phyloP scores from a whole-genome alignment of 2,888 invertebrate genomes.

The Nemotelus pantherinus region DNA sequence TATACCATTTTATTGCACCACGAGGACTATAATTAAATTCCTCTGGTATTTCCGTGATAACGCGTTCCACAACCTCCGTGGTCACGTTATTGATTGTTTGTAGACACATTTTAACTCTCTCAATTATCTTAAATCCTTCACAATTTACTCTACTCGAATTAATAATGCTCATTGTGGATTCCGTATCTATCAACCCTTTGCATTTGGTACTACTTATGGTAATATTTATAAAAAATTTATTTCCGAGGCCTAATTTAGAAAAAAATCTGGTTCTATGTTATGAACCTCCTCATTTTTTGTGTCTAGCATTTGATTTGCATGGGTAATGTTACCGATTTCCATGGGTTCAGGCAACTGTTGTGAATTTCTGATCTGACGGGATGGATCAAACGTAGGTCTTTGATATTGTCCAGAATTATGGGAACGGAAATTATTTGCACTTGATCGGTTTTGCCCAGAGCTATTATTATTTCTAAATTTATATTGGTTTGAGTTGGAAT shows the following conservation, averaged over 20 bases:
- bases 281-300: constrained; percentile 17
- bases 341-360: background rate
- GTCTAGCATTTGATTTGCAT: background rate
- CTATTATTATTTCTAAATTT: background rate
- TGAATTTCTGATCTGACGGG: background rate
- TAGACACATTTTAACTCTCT: background rate
- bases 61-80: background rate
- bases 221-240: no score
- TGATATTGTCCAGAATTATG: background rate
- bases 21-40: background rate
- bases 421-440: background rate
- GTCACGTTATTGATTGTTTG: background rate
- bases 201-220: background rate
- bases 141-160: constrained; percentile 1
- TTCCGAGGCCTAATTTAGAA: no score
- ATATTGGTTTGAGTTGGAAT: background rate
- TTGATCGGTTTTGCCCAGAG: background rate
- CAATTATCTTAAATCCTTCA: background rate
- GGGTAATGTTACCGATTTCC: background rate
- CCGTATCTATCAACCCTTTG: constrained; percentile 1
- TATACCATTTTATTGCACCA: background rate
- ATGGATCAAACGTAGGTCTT: background rate
- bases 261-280: background rate
- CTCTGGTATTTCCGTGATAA: background rate
- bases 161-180: background rate